Evolutionary conservation across 2,888 invertebrate genomes (phyloP).

Genomic region (Orthosia incerta): DNA sequence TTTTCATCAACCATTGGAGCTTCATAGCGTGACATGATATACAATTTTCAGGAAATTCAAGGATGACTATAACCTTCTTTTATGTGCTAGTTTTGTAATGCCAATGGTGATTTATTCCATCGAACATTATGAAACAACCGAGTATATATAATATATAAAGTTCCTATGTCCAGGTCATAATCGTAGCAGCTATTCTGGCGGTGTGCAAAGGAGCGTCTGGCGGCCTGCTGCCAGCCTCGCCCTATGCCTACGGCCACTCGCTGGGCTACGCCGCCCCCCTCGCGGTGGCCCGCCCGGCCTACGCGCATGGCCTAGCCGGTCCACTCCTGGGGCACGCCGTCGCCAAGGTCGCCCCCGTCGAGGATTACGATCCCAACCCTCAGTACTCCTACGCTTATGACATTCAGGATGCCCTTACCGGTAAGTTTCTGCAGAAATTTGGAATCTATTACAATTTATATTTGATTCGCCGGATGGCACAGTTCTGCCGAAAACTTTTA

Average conservation of each 20-base stretch:
- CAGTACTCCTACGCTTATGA: conserved; percentile 93
- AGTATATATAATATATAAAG: neutral
- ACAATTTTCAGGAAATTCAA: too few species aligned
- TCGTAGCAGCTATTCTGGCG: conserved; percentile 80
- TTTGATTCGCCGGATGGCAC: neutral
- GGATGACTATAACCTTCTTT: too few species aligned
- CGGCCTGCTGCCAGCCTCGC: conserved; percentile 75
- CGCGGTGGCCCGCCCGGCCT: conserved; percentile 78
- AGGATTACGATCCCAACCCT: conserved; percentile 92
- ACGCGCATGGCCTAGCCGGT: conserved; percentile 60
- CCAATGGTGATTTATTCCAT: too few species aligned
- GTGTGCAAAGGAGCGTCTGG: conserved; percentile 79
- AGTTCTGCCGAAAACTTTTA: neutral
- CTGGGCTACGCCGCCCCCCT: conserved; percentile 75
- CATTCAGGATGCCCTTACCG: conserved; percentile 92
- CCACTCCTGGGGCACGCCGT: conserved; percentile 76
- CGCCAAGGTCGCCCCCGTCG: conserved; percentile 85
- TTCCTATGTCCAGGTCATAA: conserved; percentile 74
- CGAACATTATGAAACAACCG: too few species aligned
- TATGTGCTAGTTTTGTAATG: too few species aligned
- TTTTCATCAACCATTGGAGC: too few species aligned
- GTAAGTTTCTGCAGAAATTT: conserved; percentile 77
- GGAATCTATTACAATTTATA: neutral
- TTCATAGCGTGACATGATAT: too few species aligned
- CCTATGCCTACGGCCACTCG: conserved; percentile 78